Evolutionary conservation across 2,797 vertebrate genomes (phyloP), one percentile per base, ranked within the genome.

Genomic region (Arctocebus calabarensis): DNA sequence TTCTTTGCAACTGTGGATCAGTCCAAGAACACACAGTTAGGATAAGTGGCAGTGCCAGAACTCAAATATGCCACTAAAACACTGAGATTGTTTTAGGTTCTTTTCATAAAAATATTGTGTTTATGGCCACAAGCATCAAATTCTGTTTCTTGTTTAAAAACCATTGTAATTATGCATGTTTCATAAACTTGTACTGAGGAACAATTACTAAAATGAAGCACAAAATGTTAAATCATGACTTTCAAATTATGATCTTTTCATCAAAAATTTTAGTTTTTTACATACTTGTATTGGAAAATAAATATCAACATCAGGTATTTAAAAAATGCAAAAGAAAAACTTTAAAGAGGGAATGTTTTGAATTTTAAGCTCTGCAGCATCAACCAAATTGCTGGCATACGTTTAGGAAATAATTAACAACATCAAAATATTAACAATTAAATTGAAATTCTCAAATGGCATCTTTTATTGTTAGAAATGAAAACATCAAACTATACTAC

Each of bases 111-210:
- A 84, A 89, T 71, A 88, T 29, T 88, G 22, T 71, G 61, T 32
- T 27, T 74, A 55, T 92, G 64, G 45, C 78, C 70, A 83, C 11
- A 82, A 88, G 29, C 52, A 68, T 86, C 10, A 85, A 94, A 77
- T 87, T 94, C 45, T 86, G 71, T 95, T 79, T 93, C 91, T 96
- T 95, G 90, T 95, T 96, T 97, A 97, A 94, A 93, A 45, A 77
- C 45, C 52, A 52, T 90, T 91, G 40, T 95, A 62, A 90, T 84
- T 82, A 94, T 96, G 55, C 34, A 95, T 91, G 91, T 95, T 97
- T 96, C 34, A 94, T 95, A 84, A 71, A 87, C 45, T 75, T 59
- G 52, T 81, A 59, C 62, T 86, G 84, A 93, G 87, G 83, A 96
- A 92, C 59, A 91, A 32, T 61, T 84, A 40, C 79, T 89, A 79